Evolutionary conservation across 2,113 vertebrate species (phyloP), one percentile per base, ranked within the genome.

Genomic region (Lepidothrix coronata): DNA sequence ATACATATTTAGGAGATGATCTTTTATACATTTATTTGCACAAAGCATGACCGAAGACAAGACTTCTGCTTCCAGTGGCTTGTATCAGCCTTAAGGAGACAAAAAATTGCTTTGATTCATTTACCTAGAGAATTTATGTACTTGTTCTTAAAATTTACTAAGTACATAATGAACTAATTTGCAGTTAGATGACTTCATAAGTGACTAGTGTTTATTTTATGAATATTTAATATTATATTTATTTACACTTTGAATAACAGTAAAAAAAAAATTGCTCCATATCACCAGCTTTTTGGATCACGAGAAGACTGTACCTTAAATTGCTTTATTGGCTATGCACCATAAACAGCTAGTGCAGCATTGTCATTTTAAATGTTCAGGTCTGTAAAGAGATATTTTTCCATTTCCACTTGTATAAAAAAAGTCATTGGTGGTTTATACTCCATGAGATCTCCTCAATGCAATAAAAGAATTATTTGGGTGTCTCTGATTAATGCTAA

Each of bases 21-120:
- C 71, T 81, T 95, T 91, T 61, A 76, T 39, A 71, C 14, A 80
- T 71, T 48, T 92, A 77, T 81, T 92, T 92, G 65, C n/a, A 52
- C 33, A 52, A 86, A 81, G 25, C 51, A 70, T 65, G 63, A 87
- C 61, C 28, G 61, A 78, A 91, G 66, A 70, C 63, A 86, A 61
- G 66, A 65, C 43, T 93, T 75, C 37, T 46, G 31, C 55, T 91
- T 91, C 37, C 62, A 76, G 23, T 70, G 78, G 33, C 37, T 93
- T 67, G 9, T 65, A 51, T 79, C 66, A 83, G 49, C 37, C 62
- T 73, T 91, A 81, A 81, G 39, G 43, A 80, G 66, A 49, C 18
- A 59, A 57, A 91, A 92, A 96, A 86, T 46, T 35, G 28, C 27
- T n/a, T 70, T 85, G n/a, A 67, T 88, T 66, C 61, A 62, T 84